Evolutionary conservation across 2,888 invertebrate genomes (phyloP).

Genomic region (Spilarctia lutea): DNA sequence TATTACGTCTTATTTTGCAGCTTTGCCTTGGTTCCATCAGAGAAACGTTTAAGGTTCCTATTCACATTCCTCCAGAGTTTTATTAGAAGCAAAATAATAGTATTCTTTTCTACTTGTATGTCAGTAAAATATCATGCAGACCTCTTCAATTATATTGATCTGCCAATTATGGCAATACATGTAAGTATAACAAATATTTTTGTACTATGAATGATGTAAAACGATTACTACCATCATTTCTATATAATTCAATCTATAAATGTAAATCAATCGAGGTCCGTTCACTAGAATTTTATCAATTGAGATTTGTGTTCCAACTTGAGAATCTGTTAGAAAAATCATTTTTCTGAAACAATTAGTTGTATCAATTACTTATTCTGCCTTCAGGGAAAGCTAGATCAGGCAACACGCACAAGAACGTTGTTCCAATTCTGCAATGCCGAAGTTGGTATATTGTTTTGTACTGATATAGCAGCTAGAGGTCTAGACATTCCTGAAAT

Average conservation of each 20-base stretch:
- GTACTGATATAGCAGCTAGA: conserved; percentile 99
- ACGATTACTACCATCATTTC: not conserved
- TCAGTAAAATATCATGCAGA: conserved; percentile 98
- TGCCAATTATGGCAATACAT: conserved; percentile 98
- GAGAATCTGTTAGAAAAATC: too few relatives aligned
- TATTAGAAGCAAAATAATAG: conserved; percentile 97
- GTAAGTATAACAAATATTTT: conserved; percentile 86
- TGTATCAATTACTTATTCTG: not conserved
- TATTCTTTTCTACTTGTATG: conserved; percentile 99
- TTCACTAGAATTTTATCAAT: not conserved
- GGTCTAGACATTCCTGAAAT: conserved; percentile 98
- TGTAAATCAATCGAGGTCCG: not conserved
- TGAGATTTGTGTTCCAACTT: not conserved
- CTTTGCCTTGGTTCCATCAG: conserved; percentile 98
- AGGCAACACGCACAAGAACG: conserved; percentile 97
- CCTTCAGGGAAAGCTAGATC: conserved; percentile 98
- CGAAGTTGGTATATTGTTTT: conserved; percentile 95
- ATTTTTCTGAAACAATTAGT: not conserved
- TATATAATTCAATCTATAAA: not conserved
- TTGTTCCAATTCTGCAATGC: conserved; percentile 99
- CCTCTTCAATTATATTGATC: conserved; percentile 98
- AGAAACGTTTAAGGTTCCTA: conserved; percentile 97
- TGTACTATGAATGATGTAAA: not conserved
- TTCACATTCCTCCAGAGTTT: conserved; percentile 99
- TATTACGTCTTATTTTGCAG: conserved; percentile 72